Evolutionary conservation across 2,113 vertebrate genomes (phyloP), one percentile per base, ranked within the genome.

Genomic region (Gymnobelideus leadbeateri): DNA sequence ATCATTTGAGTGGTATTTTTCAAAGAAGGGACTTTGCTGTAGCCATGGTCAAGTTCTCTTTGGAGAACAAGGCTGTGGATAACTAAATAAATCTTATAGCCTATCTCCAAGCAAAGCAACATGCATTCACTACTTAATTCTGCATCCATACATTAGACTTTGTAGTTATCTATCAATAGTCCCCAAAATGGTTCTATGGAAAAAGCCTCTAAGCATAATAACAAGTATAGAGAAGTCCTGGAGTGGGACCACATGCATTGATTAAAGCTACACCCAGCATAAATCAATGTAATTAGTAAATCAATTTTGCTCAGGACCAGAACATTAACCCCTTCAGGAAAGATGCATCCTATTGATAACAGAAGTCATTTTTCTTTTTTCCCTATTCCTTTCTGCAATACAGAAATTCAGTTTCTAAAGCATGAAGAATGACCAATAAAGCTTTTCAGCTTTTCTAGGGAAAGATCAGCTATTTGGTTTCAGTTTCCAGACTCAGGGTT

Each of bases 271-370:
- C 0, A 0, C 46, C 28, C 47, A 31, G 43, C 49, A 93, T n/a
- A 51, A 94, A 84, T 84, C 55, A 96, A 95, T 89, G 54, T 57
- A 89, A 68, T 91, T 46, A 54, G 24, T 10, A 96, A 94, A 95
- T 95, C 51, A 52, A 94, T 93, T 23, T 61, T 25, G 3, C 89
- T 92, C 21, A 16, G 46, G 2, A 92, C 68, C 92, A 92, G 47
- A 89, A 68, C 14, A 51, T 95, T 95, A 54, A 55, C 9, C 19
- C 93, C 68, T 94, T 1, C 0, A 37, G 28, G 55, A 21, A 0
- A 94, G 90, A 95, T 91, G 0, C 0, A 68, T 54, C 19, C 0
- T 46, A 54, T 3, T 28, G 1, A 5, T 93, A 31, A 49, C 50
- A 8, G 47, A 8, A 50, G 92, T 94, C 84, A 77, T 0, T 94